phyloP scores from a whole-genome alignment of 2,888 invertebrate species.

The Lucinisca nassula region DNA sequence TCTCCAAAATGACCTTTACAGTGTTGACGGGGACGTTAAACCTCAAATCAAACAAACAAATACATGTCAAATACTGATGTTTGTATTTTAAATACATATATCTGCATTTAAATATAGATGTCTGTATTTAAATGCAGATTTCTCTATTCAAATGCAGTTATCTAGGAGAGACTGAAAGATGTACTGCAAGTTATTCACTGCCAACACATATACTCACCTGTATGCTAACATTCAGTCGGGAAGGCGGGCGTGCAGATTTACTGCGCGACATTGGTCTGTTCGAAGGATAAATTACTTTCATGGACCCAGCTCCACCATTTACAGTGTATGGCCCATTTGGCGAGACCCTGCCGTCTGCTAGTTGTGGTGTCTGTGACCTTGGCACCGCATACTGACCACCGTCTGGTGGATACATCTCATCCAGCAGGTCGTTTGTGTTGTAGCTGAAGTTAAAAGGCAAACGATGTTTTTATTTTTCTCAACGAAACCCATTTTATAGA shows the following conservation, averaged over 20 bases:
- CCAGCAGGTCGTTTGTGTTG: slow-evolving; percentile 49
- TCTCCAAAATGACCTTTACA: no score
- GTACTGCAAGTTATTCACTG: no score
- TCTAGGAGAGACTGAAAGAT: no score
- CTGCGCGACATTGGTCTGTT: slow-evolving; percentile 23
- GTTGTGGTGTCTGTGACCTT: slow-evolving; percentile 30
- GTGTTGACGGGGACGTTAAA: no score
- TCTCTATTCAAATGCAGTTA: no score
- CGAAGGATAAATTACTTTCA: slow-evolving; percentile 4
- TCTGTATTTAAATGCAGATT: no score
- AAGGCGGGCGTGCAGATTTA: slow-evolving; percentile 52
- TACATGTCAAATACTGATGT: no score
- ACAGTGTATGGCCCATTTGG: background rate
- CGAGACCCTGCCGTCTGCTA: background rate
- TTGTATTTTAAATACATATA: no score
- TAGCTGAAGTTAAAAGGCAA: slow-evolving; percentile 48
- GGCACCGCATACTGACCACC: slow-evolving; percentile 44
- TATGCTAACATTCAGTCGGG: slow-evolving; percentile 67
- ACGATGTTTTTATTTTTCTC: no score
- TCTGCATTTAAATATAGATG: no score
- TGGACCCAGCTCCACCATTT: background rate
- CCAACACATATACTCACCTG: slow-evolving; percentile 69
- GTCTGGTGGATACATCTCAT: slow-evolving; percentile 61
- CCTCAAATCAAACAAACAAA: no score
- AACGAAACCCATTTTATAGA: no score